Evolutionary conservation across 2,113 vertebrate genomes (phyloP), one percentile per base, ranked within the genome.

Genomic region (Tragelaphus buxtoni): DNA sequence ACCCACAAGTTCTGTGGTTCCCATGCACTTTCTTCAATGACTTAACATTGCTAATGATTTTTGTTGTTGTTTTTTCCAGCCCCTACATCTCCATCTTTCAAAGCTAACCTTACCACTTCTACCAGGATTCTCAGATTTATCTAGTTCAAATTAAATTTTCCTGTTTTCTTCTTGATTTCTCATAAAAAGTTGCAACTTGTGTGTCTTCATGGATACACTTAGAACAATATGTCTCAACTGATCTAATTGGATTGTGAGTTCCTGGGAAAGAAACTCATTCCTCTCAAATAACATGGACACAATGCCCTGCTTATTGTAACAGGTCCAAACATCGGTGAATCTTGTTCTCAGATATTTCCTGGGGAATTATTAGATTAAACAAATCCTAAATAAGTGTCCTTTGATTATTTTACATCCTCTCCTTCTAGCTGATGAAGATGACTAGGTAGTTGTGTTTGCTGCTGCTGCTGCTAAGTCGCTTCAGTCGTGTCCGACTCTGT

Each of bases 161-260:
- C 28, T 76, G 1, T 72, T 65, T 74, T 17, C 47, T 61, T 56
- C 4, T n/a, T 56, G 4, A 89, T 49, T 22, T 86, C 26, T 72
- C 12, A 12, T n/a, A 55, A 80, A 89, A 92, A n/a, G 17, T 39
- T 74, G 53, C 17, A 72, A 72, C 3, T 9, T 91, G 22, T 85
- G 1, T 49, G 9, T 81, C 20, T 28, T 47, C 35, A 65, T 11
- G 56, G 32, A 39, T n/a, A n/a, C 7, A 94, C 14, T 81, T 56
- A 55, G 32, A 92, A 84, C 8, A 91, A 22, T n/a, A 53, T 47
- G 30, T 16, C 55, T 91, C 30, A 42, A 30, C 47, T 24, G 60
- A 18, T 91, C 16, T 72, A 85, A 61, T 16, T 89, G n/a, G 4
- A 80, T 84, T 92, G 14, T 55, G 69, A 84, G 6, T 89, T 84